phyloP scores from a whole-genome alignment of 1,140 invertebrate genomes.

The Pachypeltis micranthus region DNA sequence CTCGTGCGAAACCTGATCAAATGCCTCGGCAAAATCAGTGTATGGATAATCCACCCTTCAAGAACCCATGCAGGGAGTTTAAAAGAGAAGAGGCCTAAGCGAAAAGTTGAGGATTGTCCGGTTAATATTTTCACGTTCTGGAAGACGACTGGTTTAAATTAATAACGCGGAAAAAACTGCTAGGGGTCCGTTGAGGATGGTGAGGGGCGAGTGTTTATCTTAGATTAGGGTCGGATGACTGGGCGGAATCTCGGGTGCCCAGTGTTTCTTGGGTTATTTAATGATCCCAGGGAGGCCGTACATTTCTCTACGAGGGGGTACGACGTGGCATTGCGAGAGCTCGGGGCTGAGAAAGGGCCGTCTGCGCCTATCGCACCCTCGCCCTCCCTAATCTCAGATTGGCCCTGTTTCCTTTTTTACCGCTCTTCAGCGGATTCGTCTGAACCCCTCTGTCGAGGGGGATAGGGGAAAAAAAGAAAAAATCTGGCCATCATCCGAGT shows the following conservation, averaged over 20 bases:
- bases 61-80: no score
- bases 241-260: constrained; percentile 3
- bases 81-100: no score
- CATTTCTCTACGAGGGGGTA: not conserved
- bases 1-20: no score
- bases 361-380: not conserved
- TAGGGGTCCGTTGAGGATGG: not conserved
- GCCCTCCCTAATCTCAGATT: constrained; percentile 1
- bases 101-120: no score
- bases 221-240: constrained; percentile 9
- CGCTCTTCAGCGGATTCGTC: not conserved
- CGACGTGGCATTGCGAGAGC: not conserved
- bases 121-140: no score
- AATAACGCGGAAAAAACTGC: constrained; percentile 1
- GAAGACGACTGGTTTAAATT: no score
- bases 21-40: no score
- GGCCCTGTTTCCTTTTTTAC: not conserved
- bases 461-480: no score
- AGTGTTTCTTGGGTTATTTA: constrained; percentile 8
- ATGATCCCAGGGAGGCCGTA: not conserved
- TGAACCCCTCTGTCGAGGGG: not conserved
- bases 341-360: not conserved
- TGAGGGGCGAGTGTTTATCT: not conserved
- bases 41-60: no score
- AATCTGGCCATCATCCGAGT: no score